Percentiles rank a stretch among this genome's conserved stretches.
Conservation (phyloP, 2,797 vertebrate species). For the Hydrophis major region DNA sequence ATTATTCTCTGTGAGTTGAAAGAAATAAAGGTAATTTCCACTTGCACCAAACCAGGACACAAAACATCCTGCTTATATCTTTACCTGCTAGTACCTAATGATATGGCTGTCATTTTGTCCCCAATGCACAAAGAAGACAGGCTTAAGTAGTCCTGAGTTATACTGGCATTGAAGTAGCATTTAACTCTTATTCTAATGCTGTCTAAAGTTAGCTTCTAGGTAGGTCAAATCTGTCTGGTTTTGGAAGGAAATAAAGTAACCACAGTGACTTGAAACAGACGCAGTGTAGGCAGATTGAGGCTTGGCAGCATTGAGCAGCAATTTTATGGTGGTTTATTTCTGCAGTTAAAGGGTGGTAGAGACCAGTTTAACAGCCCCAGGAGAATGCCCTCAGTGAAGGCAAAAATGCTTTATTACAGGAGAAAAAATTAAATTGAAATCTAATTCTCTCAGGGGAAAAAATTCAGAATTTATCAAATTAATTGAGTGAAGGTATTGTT, state of each 20-base stretch:
- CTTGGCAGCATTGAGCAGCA: background rate
- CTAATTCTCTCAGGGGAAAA: background rate
- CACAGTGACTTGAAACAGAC: background rate
- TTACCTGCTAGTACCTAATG: background rate
- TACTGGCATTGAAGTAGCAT: background rate
- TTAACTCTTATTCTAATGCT: background rate
- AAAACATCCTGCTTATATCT: background rate
- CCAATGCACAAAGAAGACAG: background rate
- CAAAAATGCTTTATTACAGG: background rate
- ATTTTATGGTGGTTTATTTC: background rate
- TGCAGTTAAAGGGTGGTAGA: background rate
- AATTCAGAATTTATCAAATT: background rate
- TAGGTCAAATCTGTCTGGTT: background rate
- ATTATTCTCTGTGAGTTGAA: background rate
- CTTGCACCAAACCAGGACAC: background rate
- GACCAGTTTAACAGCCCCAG: background rate
- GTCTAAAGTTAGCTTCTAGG: background rate
- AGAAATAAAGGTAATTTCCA: background rate
- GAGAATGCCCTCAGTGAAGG: background rate
- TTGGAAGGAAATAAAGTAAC: background rate
- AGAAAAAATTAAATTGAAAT: background rate
- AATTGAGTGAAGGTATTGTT: background rate
- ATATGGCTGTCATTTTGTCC: background rate
- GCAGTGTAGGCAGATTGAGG: background rate
- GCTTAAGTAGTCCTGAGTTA: background rate